Base-by-base conservation (phyloP, 1,140 invertebrate species). In the Sycophaga agraensis region DNA sequence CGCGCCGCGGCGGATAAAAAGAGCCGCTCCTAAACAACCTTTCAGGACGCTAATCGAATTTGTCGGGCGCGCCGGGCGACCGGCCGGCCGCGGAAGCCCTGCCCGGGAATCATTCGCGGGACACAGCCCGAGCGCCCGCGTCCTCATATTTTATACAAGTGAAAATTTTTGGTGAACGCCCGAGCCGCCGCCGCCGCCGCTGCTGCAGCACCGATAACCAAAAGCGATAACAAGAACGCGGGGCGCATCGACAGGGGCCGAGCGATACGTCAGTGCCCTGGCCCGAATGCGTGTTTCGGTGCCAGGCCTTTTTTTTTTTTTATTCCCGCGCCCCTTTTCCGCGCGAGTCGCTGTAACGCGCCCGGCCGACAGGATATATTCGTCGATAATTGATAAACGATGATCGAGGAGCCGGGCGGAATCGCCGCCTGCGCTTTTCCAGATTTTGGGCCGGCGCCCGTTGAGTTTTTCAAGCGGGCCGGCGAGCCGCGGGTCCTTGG, bases 171-270 rank as follows among this genome's bases (percentile, higher is more conserved):
- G 54, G 40, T 51, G 37, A 53, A 19, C 53, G 14, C 12, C 48
- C 31, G 19, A 37, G 16, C 37, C n/a, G 42, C 37, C 26, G 7
- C 12, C 34, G n/a, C n/a, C n/a, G n/a, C n/a, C n/a, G n/a, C n/a
- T n/a, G n/a, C n/a, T n/a, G 0, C 37, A 37, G 12, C 53, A 55
- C 49, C 45, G 53, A 62, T 43, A 63, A 58, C 54, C 61, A 40
- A 63, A 63, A 63, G 53, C 61, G 61, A 63, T 63, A 63, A 63
- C 61, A 57, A 63, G 61, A 63, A 63, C 53, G 26, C 53, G 53
- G 61, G 31, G 34, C 61, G 61, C 39, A 39, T 57, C 26, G 40
- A 37, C 37, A 43, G 28, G 35, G 42, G 26, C 3, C 19, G 54
- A 45, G 61, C 17, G 57, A 37, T 31, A 31, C 28, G 28, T 31